Evolutionary conservation across 2,888 invertebrate genomes (phyloP), one percentile per base, ranked within the genome.

Genomic region (Campopleginae sp.): DNA sequence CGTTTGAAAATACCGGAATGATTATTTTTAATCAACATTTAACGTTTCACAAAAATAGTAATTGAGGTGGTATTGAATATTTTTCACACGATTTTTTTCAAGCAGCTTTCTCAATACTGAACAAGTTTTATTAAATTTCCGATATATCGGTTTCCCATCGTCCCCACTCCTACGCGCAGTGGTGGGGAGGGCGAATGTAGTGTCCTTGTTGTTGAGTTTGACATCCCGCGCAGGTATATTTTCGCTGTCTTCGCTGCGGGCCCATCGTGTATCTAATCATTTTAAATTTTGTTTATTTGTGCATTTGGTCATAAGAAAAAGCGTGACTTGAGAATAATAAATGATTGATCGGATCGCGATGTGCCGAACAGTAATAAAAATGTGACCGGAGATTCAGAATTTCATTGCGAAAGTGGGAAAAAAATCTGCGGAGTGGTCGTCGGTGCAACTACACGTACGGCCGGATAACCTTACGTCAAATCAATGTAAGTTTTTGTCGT

Each of bases 391-490:
- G 42, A 14, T 63, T 19, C 10, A 27, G 23, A 66, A 33, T 71
- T 77, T 65, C 33, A 31, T 77, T 51, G 27, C 27, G n/a, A 51
- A 19, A 38, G 23, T 63, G 33, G 14, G 42, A 17, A 44, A 63
- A 68, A 66, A 66, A 51, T 33, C 23, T 42, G 38, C 54, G 19
- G 33, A 17, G 61, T 38, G 51, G 44, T 70, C 66, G 48, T 74
- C 81, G 78, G 70, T 76, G 68, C 33, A 44, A 31, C 31, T 31
- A 65, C 31, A 65, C 61, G 65, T 17, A 66, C 66, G 44, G 71
- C 63, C 80, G 84, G 76, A 84, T 80, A 84, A 84, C 80, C 79
- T 84, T 76, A 71, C 79, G 61, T 51, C 79, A 66, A 65, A 80
- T 75, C 79, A 74, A 85, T 79, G 85, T 85, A 19, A 85, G 85